Percentiles rank a stretch among this genome's conserved stretches.
Evolutionary conservation across 2,113 vertebrate species (phyloP).

Genomic region (Nycticorax nycticorax): DNA sequence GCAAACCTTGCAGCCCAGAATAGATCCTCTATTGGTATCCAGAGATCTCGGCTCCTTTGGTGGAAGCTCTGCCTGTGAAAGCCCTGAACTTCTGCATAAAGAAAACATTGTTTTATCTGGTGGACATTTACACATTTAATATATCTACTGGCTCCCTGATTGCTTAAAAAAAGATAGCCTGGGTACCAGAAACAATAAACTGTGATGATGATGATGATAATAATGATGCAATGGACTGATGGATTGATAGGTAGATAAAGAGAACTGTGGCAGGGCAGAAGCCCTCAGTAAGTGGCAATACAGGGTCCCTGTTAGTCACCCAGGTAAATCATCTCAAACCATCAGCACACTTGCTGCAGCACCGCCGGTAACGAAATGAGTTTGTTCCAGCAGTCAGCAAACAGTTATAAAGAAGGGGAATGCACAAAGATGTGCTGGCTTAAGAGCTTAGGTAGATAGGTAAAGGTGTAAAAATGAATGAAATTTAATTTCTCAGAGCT

Average conservation of each 20-base stretch:
- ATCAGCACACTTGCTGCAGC: neutral
- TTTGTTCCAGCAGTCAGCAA: neutral
- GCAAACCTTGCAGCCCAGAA: neutral
- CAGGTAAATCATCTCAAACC: neutral
- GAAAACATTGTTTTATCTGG: neutral
- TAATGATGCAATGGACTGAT: neutral
- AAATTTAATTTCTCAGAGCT: neutral
- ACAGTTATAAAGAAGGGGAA: neutral
- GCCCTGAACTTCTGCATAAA: neutral
- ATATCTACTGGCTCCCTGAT: neutral
- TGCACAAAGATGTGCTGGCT: neutral
- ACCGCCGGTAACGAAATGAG: rapidly evolving
- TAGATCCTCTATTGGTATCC: neutral
- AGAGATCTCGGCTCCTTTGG: neutral
- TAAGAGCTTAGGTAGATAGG: neutral
- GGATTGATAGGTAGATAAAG: neutral
- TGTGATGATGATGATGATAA: rapidly evolving
- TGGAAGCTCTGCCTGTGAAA: neutral
- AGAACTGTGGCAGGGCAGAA: neutral
- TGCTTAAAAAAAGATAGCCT: neutral
- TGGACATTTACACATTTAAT: neutral
- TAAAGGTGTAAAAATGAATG: neutral
- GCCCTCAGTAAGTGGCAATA: neutral
- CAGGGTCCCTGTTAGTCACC: neutral
- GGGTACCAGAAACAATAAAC: neutral